Base-by-base conservation (phyloP, 2,113 vertebrate genomes). In the Rhynchomys soricoides region DNA sequence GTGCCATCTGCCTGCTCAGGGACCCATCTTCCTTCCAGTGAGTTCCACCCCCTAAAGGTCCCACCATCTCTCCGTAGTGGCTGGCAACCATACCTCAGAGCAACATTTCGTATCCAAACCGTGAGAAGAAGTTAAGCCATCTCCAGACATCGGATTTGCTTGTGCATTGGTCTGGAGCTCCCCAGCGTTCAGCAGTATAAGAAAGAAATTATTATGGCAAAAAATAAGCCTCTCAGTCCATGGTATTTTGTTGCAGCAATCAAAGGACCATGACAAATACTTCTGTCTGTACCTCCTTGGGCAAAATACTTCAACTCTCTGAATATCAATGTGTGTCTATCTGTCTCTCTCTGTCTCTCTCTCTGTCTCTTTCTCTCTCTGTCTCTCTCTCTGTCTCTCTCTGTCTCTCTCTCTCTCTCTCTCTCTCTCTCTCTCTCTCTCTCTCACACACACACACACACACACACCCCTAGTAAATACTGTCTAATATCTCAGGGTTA, bases 301-400 rank as follows among this genome's bases (percentile, higher is more conserved):
- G 59, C 21, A 92, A 88, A 94, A 91, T 75, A 19, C 64, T 74
- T 78, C 48, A 91, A 73, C 16, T 81, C 17, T 93, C 59, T n/a
- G 21, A 52, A 57, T 81, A n/a, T 81, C 50, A 12, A 12, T 55
- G 34, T 37, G 17, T 52, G 4, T 52, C 15, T 57, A 8, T 15
- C 31, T 55, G 4, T 37, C 31, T 40, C 34, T 37, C 68, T n/a
- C 16, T 19, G 15, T 37, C 34, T 37, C 34, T 26, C 43, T 26
- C 10, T 75, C 15, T 29, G 7, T 26, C 29, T 45, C 21, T 78
- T 15, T 34, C 16, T 50, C 22, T 75, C 29, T 16, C 11, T 16
- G 6, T 17, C 19, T 40, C 7, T 37, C 6, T 73, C 19, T 22
- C n/a, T 73, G 8, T 17, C 9, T n/a, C 34, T 24, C 78, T 82